Conservation (phyloP, 2,113 vertebrate species). For the Aspidoscelis tigris region DNA sequence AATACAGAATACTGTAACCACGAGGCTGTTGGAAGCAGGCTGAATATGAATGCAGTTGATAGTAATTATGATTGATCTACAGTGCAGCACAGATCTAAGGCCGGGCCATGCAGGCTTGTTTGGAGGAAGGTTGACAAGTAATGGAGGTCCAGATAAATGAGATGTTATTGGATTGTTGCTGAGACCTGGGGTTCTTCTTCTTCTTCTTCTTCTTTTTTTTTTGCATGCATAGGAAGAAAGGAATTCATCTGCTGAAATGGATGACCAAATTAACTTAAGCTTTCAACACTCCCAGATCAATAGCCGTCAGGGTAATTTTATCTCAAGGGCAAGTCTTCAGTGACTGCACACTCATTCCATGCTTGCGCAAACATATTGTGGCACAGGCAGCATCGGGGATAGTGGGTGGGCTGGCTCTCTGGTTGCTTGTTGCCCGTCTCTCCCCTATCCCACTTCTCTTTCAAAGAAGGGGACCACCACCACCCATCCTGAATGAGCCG, state of each 20-base stretch:
- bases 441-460: not conserved
- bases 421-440: not conserved
- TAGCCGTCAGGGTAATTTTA: slow-evolving; percentile 6
- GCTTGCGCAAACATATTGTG: not conserved
- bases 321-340: not conserved
- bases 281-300: slow-evolving; percentile 8
- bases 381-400: too few relatives aligned
- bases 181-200: not conserved
- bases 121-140: not conserved
- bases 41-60: slow-evolving; percentile 33
- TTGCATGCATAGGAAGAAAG: not conserved
- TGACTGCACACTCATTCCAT: not conserved
- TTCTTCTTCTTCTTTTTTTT: not conserved
- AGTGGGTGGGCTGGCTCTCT: not conserved
- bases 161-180: slow-evolving; percentile 1
- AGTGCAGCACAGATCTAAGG: not conserved
- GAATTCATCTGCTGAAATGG: slow-evolving; percentile 20
- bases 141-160: not conserved
- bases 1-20: not conserved
- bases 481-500: not conserved
- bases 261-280: not conserved
- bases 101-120: not conserved
- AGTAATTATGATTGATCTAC: not conserved
- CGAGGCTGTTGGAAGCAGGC: not conserved
- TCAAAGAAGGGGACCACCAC: not conserved